Percentiles rank a stretch among this genome's conserved stretches.
These are phyloP conservation scores for Caenorhabditis sp. DNA, from an alignment of 2,888 invertebrate genomes.

Conservation along the genomic window DNA sequence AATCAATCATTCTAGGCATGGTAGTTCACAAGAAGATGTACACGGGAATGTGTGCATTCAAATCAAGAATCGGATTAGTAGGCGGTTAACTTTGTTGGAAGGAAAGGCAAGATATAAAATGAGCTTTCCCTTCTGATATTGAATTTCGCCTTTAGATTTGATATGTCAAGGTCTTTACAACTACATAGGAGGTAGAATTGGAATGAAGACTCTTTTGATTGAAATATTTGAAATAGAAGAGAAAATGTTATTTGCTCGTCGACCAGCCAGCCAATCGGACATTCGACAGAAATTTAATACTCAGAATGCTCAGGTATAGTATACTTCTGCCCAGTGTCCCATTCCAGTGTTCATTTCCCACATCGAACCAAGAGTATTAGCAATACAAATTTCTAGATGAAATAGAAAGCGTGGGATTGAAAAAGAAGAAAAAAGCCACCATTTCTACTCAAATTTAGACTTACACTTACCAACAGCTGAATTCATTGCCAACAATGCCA, in stretches of 20 bases:
- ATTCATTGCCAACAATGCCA: not conserved
- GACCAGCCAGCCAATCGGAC: not conserved
- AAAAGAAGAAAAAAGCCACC: not conserved
- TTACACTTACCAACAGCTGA: too few relatives aligned
- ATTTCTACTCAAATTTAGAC: too few relatives aligned
- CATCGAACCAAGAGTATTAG: not conserved
- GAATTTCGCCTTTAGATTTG: not conserved
- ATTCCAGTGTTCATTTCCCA: not conserved
- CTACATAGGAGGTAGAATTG: not conserved
- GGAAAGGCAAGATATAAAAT: conserved; percentile 2
- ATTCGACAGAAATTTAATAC: conserved; percentile 1
- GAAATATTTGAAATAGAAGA: not conserved
- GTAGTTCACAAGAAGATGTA: not conserved
- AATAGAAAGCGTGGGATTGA: not conserved
- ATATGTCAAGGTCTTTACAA: not conserved
- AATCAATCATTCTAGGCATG: conserved; percentile 2
- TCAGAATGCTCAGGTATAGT: not conserved
- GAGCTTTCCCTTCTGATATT: not conserved
- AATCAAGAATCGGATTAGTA: conserved; percentile 18
- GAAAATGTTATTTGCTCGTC: not conserved
- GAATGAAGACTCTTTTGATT: not conserved
- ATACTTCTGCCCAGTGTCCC: too few relatives aligned
- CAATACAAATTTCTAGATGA: not conserved
- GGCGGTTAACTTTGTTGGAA: conserved; percentile 10
- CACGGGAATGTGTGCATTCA: not conserved